Evolutionary conservation across 2,888 invertebrate genomes (phyloP), one percentile per base, ranked within the genome.

Genomic region (Cheilosia pagana): DNA sequence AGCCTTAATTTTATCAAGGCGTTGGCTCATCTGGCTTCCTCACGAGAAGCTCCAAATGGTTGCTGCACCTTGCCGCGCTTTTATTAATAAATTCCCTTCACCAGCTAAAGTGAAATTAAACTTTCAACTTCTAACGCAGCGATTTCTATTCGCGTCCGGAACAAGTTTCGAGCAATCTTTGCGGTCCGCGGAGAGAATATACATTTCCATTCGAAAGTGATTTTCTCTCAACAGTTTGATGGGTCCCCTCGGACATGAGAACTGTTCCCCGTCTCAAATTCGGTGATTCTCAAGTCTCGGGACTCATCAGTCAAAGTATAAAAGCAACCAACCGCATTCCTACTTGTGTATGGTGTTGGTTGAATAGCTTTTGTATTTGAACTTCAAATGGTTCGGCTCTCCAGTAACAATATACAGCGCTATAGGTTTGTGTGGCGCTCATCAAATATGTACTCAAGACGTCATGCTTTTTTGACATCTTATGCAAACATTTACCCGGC

Each of bases 381-480:
- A 55, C 28, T 55, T 16, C 19, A 8, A 10, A 43, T 52, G 45
- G 48, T 55, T 43, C 25, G n/a, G 45, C 21, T 57, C 31, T 14
- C 23, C 5, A 4, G 43, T 55, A 74, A 74, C 74, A 68, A 75
- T 68, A 55, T 60, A 50, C 50, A 14, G 23, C 12, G 10, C 23
- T 50, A 23, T 12, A 50, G 23, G 4, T 21, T 23, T 14, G 57
- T 21, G 21, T 8, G 23, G 35, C 14, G 53, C 39, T 59, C 52
- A 65, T 83, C 67, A 67, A 76, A 68, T 72, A 77, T 65, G 68
- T 74, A 75, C 63, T 74, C 74, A 75, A 79, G 83, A 85, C 70
- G 75, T 75, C 78, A 65, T 75, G 75, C 59, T 71, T 75, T 50
- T 79, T 79, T 85, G 79, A 79, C 79, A 79, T 85, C 74, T 63